Conservation (phyloP, 2,113 vertebrate species). For the Heliornis fulica region DNA sequence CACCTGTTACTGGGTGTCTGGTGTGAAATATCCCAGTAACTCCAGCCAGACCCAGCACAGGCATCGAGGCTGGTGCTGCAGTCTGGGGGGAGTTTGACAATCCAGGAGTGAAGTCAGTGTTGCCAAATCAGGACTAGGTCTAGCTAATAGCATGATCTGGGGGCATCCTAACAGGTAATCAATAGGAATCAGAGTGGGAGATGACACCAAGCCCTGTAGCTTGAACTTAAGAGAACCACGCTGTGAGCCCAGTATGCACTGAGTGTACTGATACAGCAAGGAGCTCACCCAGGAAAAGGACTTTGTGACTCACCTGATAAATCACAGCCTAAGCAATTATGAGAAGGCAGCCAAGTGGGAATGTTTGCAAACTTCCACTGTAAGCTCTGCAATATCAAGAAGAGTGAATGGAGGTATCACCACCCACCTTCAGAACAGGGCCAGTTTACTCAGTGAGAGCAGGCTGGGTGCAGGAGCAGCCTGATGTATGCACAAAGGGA, state of each 20-base stretch:
- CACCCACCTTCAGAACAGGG: background rate
- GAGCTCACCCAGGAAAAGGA: background rate
- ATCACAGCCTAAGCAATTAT: background rate
- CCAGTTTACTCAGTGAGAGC: no score
- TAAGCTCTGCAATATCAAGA: background rate
- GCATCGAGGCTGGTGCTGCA: background rate
- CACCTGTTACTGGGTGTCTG: background rate
- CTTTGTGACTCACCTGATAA: background rate
- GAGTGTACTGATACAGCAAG: background rate
- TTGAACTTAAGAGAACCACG: background rate
- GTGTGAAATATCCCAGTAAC: background rate
- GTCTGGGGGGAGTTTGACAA: background rate
- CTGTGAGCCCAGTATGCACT: background rate
- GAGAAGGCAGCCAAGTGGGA: background rate
- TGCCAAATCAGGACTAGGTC: background rate
- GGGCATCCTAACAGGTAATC: background rate
- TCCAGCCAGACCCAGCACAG: background rate
- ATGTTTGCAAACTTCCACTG: background rate
- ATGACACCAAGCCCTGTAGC: background rate
- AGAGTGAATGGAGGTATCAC: background rate
- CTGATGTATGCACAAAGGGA: background rate
- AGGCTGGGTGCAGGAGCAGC: background rate
- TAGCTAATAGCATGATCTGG: background rate
- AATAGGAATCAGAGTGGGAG: background rate
- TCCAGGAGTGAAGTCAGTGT: background rate